Evolutionary conservation across 2,113 vertebrate species (phyloP), one percentile per base, ranked within the genome.

Genomic region (Rafetus swinhoei): DNA sequence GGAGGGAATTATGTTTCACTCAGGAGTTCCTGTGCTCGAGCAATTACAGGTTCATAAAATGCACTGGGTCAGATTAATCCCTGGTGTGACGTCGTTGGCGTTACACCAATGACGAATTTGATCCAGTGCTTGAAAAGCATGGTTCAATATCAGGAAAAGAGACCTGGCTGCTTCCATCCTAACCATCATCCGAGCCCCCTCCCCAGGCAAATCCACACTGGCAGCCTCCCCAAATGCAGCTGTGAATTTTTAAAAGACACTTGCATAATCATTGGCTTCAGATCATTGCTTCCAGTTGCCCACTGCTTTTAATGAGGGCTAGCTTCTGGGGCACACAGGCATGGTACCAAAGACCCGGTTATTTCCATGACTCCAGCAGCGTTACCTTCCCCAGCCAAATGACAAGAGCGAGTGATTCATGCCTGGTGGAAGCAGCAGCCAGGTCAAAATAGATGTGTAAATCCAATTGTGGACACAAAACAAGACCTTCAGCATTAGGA

Each of bases 401-500:
- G 80, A 86, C 91, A 62, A 21, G 88, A 55, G 1, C 62, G 83
- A 88, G 93, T 55, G 45, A n/a, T 53, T 13, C 19, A 0, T 88
- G 90, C 90, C 92, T 19, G 35, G 91, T 82, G 62, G 27, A 90
- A 76, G 3, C 2, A 3, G 53, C 19, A 80, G 53, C 92, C 76
- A 16, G 4, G 96, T 95, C 87, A 53, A 89, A 93, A 50, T 62
- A 85, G 93, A 85, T 81, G 83, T 5, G 6, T 39, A 74, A 92
- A 87, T 88, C 86, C 69, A 35, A 95, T 80, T 9, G 77, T 54
- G 77, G 97, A 60, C 93, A 27, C 1, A 25, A 93, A 95, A 94
- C 45, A 94, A 95, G 97, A 86, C 93, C 93, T 62, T 95, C 92
- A 8, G 84, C 6, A 1, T 56, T 87, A 79, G 81, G 93, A 95